phyloP scores from a whole-genome alignment of 2,888 invertebrate genomes.

The Frankliniella intonsa region DNA sequence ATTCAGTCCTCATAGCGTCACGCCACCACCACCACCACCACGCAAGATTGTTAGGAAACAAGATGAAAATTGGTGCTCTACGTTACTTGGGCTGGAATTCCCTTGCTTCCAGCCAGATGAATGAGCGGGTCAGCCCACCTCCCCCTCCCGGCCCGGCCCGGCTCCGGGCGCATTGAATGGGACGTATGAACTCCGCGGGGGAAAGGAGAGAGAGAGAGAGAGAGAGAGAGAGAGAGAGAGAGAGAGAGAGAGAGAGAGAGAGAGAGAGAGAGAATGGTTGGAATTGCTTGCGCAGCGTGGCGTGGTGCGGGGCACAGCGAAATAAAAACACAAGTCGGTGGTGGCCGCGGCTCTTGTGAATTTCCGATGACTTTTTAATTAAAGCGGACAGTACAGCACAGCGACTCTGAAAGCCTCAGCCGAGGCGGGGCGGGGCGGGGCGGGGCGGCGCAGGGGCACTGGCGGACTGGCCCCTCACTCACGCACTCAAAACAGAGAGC shows the following conservation, averaged over 20 bases:
- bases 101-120: too few species aligned
- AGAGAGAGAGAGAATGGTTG: not conserved
- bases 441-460: not conserved
- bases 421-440: not conserved
- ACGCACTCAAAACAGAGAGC: not conserved
- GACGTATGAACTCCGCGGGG: not conserved
- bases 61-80: too few species aligned
- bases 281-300: not conserved
- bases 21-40: too few species aligned
- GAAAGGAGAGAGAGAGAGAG: too few species aligned
- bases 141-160: too few species aligned
- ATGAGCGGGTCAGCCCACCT: too few species aligned
- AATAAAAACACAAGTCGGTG: constrained; percentile 13
- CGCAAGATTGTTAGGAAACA: too few species aligned
- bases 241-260: too few species aligned
- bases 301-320: not conserved
- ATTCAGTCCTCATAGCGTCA: too few species aligned
- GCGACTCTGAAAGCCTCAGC: constrained; percentile 5
- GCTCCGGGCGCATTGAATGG: not conserved
- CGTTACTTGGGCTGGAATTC: too few species aligned
- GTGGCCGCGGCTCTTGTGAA: constrained; percentile 16
- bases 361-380: constrained; percentile 22
- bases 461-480: too few species aligned
- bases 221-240: too few species aligned
- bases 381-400: constrained; percentile 11